Base-by-base conservation (phyloP, 92 coral and sea anemone genomes). In the Nematostella vectensis region DNA sequence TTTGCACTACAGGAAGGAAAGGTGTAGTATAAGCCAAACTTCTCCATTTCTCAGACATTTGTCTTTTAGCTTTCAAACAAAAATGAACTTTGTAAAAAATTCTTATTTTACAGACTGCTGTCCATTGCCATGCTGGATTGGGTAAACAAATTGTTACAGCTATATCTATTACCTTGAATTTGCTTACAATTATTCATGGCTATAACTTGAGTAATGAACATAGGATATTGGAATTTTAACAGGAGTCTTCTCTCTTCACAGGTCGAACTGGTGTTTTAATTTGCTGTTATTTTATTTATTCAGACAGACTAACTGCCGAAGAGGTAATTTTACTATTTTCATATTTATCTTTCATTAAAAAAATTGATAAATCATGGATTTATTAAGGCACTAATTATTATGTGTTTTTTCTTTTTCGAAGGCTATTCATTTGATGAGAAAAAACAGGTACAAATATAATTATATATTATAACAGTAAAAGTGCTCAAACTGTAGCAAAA, bases 231-330 rank as follows among this genome's bases (percentile, higher is more conserved):
- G n/a, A n/a, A n/a, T n/a, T n/a, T n/a, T n/a, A n/a, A n/a, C n/a
- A n/a, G n/a, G n/a, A n/a, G n/a, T n/a, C n/a, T 31, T 16, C 18
- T 48, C 40, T 2, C 54, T 56, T 20, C 37, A 12, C 50, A 88
- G 96, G 96, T 17, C 79, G 96, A 18, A 89, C 96, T 28, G 96
- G 96, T 47, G 96, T 89, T 0, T 78, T 89, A 29, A 85, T 89
- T 51, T 80, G 85, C 0, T 85, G 96, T 42, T 89, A 84, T 43
- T 76, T 89, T 38, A 79, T 89, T 23, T 89, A 63, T 40, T 81
- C 96, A 29, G 55, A 50, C 58, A 70, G 96, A 69, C 37, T 89
- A 36, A 67, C 51, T 11, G 89, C 96, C 27, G 96, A 81, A 26
- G 89, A 89, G 73, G 96, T 88, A 48, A 44, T 79, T 39, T 3